phyloP scores from a whole-genome alignment of 2,797 vertebrate genomes.

The Chelmon rostratus region DNA sequence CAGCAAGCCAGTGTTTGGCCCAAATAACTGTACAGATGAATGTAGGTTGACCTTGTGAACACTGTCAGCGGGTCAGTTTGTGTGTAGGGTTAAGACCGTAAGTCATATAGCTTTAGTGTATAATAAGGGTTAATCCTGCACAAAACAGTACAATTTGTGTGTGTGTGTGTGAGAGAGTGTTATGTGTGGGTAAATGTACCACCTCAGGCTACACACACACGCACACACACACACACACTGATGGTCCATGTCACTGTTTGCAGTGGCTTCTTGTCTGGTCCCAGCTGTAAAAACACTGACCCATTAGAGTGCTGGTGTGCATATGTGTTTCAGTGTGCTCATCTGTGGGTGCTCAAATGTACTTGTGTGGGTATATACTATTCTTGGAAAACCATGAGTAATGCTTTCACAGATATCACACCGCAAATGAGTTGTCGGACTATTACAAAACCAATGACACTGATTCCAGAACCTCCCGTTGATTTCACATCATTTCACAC shows the following conservation, averaged over 20 bases:
- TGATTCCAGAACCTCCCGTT: background rate
- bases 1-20: conserved; percentile 24
- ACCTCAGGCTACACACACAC: conserved; percentile 43
- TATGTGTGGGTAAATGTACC: conserved; percentile 22
- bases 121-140: conserved; percentile 65
- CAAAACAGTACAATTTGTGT: conserved; percentile 42
- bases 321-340: conserved; percentile 61
- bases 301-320: conserved; percentile 61
- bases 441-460: conserved; percentile 32
- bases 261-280: conserved; percentile 75
- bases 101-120: conserved; percentile 41
- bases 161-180: conserved; percentile 40
- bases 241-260: conserved; percentile 77
- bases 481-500: background rate
- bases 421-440: conserved; percentile 27
- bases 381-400: conserved; percentile 65
- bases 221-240: conserved; percentile 37
- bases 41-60: conserved; percentile 40
- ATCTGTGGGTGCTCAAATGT: conserved; percentile 51
- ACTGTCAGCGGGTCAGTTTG: conserved; percentile 19
- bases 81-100: conserved; percentile 44
- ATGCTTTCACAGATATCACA: conserved; percentile 54
- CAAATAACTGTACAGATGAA: background rate
- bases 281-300: conserved; percentile 83
- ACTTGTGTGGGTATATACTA: conserved; percentile 57